A percentile compares a stretch with the other conserved stretches of the same genome.
Evolutionary conservation across 2,113 vertebrate genomes (phyloP).

Genomic region (Piliocolobus tephrosceles): DNA sequence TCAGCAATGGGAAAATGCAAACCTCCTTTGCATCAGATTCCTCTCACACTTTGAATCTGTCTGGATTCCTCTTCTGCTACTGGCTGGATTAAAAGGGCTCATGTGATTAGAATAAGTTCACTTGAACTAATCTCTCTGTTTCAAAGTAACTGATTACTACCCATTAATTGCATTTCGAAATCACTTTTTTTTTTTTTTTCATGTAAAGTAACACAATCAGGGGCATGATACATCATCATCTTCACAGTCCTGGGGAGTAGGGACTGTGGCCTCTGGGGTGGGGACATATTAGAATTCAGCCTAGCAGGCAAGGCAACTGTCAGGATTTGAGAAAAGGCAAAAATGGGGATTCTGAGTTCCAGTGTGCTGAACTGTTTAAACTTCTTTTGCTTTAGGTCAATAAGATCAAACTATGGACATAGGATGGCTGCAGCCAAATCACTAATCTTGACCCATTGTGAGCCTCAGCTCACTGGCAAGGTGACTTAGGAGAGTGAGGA

Average conservation of each 20-base stretch:
- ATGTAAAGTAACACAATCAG: neutral
- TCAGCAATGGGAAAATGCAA: neutral
- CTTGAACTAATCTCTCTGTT: neutral
- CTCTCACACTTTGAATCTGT: neutral
- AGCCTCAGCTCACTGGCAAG: neutral
- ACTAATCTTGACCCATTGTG: neutral
- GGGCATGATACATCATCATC: neutral
- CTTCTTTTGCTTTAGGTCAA: neutral
- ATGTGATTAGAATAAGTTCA: neutral
- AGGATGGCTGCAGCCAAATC: neutral
- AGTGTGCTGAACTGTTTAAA: neutral
- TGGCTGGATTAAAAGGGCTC: neutral
- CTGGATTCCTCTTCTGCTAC: neutral
- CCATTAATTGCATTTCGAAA: neutral
- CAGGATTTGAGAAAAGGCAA: neutral
- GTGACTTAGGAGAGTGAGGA: neutral
- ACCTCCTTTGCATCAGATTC: neutral
- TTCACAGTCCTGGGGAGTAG: neutral
- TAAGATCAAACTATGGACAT: neutral
- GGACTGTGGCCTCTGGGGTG: neutral
- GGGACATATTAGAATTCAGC: neutral
- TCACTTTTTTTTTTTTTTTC: rapidly evolving
- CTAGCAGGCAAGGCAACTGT: no score
- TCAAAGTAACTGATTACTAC: neutral
- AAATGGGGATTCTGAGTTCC: neutral